A percentile compares a stretch with the other conserved stretches of the same genome.
phyloP scores from a whole-genome alignment of 2,113 vertebrate species.

The Solea senegalensis region DNA sequence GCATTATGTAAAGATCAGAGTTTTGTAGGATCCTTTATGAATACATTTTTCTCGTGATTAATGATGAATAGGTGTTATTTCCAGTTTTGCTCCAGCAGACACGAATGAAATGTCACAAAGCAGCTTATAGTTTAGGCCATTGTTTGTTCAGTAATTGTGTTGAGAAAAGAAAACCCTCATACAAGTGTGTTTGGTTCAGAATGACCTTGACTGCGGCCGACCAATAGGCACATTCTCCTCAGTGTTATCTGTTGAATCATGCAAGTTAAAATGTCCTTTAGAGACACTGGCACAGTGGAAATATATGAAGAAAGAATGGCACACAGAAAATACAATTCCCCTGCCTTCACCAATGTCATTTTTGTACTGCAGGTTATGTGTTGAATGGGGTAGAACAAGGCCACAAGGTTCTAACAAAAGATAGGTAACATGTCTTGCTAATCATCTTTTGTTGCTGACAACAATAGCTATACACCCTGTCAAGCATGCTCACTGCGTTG shows the following conservation, averaged over 20 bases:
- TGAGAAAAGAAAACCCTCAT: slow-evolving; percentile 1
- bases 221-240: not conserved
- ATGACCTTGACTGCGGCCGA: no score
- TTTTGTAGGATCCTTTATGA: slow-evolving; percentile 29
- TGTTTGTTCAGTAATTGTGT: slow-evolving; percentile 1
- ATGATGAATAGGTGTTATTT: slow-evolving; percentile 36
- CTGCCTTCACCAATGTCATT: not conserved
- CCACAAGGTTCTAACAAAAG: slow-evolving; percentile 5
- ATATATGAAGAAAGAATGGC: slow-evolving; percentile 11
- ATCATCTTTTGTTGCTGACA: slow-evolving; percentile 21
- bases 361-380: not conserved
- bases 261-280: slow-evolving; percentile 7
- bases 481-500: not conserved
- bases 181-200: slow-evolving; percentile 16
- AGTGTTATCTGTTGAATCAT: slow-evolving; percentile 13
- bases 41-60: slow-evolving; percentile 40
- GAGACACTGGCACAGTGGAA: slow-evolving; percentile 19
- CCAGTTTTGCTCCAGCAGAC: slow-evolving; percentile 7
- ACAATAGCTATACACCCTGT: slow-evolving; percentile 6
- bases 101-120: slow-evolving; percentile 44
- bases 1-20: slow-evolving; percentile 49
- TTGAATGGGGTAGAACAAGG: slow-evolving; percentile 8
- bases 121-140: slow-evolving; percentile 20
- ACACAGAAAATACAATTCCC: slow-evolving; percentile 14
- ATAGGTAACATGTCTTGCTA: not conserved